Percentiles rank a stretch among this genome's conserved stretches.
phyloP scores from a whole-genome alignment of 2,797 vertebrate species.

The Melanogrammus aeglefinus region DNA sequence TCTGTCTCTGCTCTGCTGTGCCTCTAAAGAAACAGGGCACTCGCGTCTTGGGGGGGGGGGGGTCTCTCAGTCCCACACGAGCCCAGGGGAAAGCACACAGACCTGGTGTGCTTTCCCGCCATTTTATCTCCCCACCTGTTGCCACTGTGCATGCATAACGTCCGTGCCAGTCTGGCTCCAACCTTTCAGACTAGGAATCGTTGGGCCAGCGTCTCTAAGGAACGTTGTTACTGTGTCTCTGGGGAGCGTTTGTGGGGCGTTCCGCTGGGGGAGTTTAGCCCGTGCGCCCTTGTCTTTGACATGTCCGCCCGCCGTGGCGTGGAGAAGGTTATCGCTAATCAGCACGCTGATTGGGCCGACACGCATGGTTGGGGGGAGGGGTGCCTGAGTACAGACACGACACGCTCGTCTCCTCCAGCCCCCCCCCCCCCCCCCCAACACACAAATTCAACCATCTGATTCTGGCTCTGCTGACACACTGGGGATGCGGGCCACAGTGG shows the following conservation, averaged over 20 bases:
- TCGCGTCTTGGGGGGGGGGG: background rate
- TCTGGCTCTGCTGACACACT: constrained; percentile 37
- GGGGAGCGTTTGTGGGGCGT: background rate
- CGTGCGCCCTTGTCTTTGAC: background rate
- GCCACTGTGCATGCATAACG: background rate
- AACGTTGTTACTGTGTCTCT: background rate
- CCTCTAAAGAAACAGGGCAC: constrained; percentile 10
- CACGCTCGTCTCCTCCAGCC: background rate
- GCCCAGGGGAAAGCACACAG: too few relatives aligned
- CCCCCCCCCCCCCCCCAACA: constrained; percentile 23
- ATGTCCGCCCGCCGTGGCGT: background rate
- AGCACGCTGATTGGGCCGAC: background rate
- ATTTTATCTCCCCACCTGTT: too few relatives aligned
- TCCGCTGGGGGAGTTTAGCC: background rate
- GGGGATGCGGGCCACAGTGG: constrained; percentile 32
- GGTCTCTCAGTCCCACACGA: too few relatives aligned
- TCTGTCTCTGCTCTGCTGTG: background rate
- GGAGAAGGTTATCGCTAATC: background rate
- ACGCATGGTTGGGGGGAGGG: too few relatives aligned
- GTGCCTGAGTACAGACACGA: background rate
- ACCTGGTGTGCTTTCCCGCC: background rate
- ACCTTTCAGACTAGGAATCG: too few relatives aligned
- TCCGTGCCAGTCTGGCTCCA: background rate
- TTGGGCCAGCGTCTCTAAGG: background rate
- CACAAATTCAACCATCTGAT: constrained; percentile 39